Evolutionary conservation across 2,113 vertebrate species (phyloP), one percentile per base, ranked within the genome.

Genomic region (Pithys albifrons): DNA sequence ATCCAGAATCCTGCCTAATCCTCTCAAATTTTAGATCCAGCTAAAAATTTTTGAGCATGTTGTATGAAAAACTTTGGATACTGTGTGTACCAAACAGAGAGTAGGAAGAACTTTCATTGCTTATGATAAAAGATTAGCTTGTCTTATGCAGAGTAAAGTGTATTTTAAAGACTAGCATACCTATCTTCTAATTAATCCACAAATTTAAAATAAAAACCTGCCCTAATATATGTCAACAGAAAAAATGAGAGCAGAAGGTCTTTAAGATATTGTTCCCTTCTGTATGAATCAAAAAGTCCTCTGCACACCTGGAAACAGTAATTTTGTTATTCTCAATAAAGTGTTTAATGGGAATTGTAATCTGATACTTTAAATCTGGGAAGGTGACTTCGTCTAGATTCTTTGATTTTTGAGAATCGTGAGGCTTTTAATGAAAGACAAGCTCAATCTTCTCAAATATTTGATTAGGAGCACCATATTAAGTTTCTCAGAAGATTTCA

Each of bases 51-150:
- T 27, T 75, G 46, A 28, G 28, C 2, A 1, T 18, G 2, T 57
- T 27, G 15, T 52, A 43, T 39, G 51, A 51, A 79, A 5, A 31
- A 25, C 20, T 58, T 67, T 22, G 27, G 57, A 28, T 6, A 6
- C 5, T 13, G 6, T 9, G 10, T 25, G 2, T 18, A 41, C 29
- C 14, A 48, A 24, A 37, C 8, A 57, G 27, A 41, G 41, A 0
- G 1, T 3, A 12, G 41, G 33, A 58, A 25, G 25, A 18, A 23
- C 20, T 85, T 8, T 69, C 3, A 9, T 54, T 1, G 1, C 18
- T 10, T 64, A 3, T 59, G 11, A 28, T 57, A 70, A 71, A 72
- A 59, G 3, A 22, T 4, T 31, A 39, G 14, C 12, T 79, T 64
- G 22, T 28, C 11, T 72, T 75, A 39, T 67, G 39, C 5, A 64